Conservation (phyloP, 2,888 invertebrate genomes). For the Priocnemis perturbator region DNA sequence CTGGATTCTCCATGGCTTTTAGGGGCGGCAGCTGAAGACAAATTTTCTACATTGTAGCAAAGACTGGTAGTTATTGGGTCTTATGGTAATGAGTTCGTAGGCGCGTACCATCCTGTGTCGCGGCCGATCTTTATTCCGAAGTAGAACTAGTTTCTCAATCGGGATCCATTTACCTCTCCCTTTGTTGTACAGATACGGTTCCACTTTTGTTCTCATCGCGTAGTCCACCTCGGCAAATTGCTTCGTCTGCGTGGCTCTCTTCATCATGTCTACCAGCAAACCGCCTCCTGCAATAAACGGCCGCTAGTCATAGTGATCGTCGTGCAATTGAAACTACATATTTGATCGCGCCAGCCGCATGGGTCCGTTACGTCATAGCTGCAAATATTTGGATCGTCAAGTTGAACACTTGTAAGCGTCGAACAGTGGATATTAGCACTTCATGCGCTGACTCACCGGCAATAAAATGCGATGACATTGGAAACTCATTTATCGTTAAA, state of each 20-base stretch:
- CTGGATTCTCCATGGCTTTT: slow-evolving; percentile 88
- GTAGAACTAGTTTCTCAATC: slow-evolving; percentile 89
- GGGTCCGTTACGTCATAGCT: slow-evolving; percentile 40
- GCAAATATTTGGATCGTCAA: slow-evolving; percentile 50
- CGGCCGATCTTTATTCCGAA: slow-evolving; percentile 90
- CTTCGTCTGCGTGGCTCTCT: slow-evolving; percentile 91
- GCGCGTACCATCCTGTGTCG: slow-evolving; percentile 84
- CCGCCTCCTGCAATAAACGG: slow-evolving; percentile 83
- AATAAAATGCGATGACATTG: slow-evolving; percentile 35
- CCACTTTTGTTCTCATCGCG: slow-evolving; percentile 92
- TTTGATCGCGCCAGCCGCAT: slow-evolving; percentile 25
- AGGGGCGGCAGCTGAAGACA: slow-evolving; percentile 82
- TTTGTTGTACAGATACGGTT: slow-evolving; percentile 94
- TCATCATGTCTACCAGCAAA: slow-evolving; percentile 94
- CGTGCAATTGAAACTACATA: slow-evolving; percentile 24
- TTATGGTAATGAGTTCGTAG: not conserved
- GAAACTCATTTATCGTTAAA: not conserved
- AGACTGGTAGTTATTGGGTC: not conserved
- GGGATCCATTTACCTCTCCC: slow-evolving; percentile 95
- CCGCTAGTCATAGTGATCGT: not conserved
- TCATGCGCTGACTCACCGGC: slow-evolving; percentile 47
- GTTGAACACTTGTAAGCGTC: slow-evolving; percentile 39
- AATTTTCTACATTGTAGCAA: not conserved
- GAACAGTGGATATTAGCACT: slow-evolving; percentile 45
- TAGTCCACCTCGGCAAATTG: slow-evolving; percentile 95